Conservation (phyloP, 2,888 invertebrate species). For the Tiliacea citrago region DNA sequence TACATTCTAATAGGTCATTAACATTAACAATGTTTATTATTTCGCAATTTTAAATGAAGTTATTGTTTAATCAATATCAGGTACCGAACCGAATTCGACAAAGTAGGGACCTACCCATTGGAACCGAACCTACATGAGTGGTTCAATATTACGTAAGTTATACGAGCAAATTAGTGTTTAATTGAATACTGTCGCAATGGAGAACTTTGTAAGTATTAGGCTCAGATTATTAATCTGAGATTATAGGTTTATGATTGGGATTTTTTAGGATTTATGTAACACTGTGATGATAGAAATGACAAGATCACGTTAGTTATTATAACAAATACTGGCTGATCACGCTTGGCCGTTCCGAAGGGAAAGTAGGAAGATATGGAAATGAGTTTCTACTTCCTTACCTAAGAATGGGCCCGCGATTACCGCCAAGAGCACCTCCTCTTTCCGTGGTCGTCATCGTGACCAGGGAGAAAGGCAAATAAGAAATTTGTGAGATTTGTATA, state of each 20-base stretch:
- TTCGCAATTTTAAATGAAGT: neutral
- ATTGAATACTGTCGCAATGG: neutral
- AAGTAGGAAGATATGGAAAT: slow-evolving; percentile 46
- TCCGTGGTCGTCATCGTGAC: slow-evolving; percentile 8
- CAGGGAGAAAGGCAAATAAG: neutral
- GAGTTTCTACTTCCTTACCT: slow-evolving; percentile 28
- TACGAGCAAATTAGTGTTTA: neutral
- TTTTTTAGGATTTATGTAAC: neutral
- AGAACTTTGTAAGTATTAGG: neutral
- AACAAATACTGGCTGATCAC: neutral
- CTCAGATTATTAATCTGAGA: too few species aligned
- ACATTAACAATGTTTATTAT: neutral
- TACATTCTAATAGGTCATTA: slow-evolving; percentile 5
- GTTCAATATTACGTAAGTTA: neutral
- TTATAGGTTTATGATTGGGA: too few species aligned
- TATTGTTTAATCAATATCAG: neutral
- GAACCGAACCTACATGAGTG: neutral
- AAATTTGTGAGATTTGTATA: neutral
- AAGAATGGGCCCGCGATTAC: slow-evolving; percentile 20
- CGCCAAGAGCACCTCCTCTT: slow-evolving; percentile 2
- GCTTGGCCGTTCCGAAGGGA: slow-evolving; percentile 22
- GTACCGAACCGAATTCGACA: neutral
- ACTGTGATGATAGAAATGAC: neutral
- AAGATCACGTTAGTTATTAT: neutral
- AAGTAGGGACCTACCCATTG: neutral